Evolutionary conservation across 2,113 vertebrate species (phyloP), one percentile per base, ranked within the genome.

Genomic region (Gnathonemus longibarbis): DNA sequence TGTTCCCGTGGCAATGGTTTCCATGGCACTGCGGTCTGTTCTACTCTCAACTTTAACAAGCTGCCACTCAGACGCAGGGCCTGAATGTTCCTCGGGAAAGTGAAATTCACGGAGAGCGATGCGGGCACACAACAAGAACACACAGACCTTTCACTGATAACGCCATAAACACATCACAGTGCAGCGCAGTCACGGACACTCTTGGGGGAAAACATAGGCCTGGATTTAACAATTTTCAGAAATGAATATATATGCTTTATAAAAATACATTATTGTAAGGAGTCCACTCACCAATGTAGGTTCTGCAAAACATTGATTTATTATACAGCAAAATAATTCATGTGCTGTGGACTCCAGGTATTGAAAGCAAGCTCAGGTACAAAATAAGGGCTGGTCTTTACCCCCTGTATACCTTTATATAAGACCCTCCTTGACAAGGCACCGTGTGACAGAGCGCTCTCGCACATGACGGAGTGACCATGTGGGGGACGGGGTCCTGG

Each of bases 1-100:
- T 27, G 80, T 80, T 85, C 52, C 48, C 9, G 53, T 89, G 89
- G 77, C 52, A 84, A 62, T 49, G 80, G 89, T 62, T 27, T 84
- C 77, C 39, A 85, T 89, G 42, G 80, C 39, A 46, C 52, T 45
- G 7, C 31, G 8, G n/a, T 50, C 58, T 15, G 66, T 84, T 89
- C n/a, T 39, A n/a, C 52, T 27, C 27, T 84, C 50, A 83, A 84
- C 74, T 53, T 49, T 89, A 89, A 53, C 70, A 80, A 89, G 49
- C 77, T 84, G 80, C 50, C 77, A 58, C 46, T 19, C 88, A 31
- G 49, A 77, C 6, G 15, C 39, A 3, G n/a, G 31, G 88, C 88
- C 15, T 19, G 62, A 17, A 52, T n/a, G 85, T 53, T 52, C 46
- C 49, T 52, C 19, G 17, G 87, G 58, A 56, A 35, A 35, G 45